Percentiles rank a stretch among this genome's conserved stretches.
phyloP scores from a whole-genome alignment of 2,797 vertebrate species.

The Bradypus variegatus region DNA sequence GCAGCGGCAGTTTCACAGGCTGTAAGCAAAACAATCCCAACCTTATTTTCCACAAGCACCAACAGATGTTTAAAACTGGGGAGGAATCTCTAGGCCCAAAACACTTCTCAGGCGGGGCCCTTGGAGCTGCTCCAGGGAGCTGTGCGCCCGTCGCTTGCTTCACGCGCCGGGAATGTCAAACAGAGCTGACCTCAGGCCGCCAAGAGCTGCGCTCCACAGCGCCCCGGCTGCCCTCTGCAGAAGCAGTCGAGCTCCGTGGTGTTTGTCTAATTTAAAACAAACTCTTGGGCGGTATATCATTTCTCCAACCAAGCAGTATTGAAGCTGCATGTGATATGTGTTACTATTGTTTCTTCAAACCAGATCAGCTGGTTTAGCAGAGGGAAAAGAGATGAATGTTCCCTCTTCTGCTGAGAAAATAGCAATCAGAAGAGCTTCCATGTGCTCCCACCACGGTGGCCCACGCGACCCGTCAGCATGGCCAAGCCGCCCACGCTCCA shows the following conservation, averaged over 20 bases:
- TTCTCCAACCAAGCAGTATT: conserved; percentile 26
- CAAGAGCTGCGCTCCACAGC: not conserved
- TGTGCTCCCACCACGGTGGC: not conserved
- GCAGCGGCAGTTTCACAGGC: not conserved
- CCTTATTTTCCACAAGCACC: conserved; percentile 29
- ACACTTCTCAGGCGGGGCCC: conserved; percentile 5
- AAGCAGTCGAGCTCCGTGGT: not conserved
- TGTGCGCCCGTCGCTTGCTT: conserved; percentile 12
- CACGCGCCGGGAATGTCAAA: conserved; percentile 45
- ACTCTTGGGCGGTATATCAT: not conserved
- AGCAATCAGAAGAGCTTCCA: not conserved
- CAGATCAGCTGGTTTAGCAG: conserved; percentile 20
- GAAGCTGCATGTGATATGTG: not conserved
- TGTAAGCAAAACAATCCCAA: conserved; percentile 8
- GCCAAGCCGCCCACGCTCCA: not conserved
- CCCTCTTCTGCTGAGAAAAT: conserved; percentile 5
- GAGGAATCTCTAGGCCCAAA: conserved; percentile 3
- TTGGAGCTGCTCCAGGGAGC: conserved; percentile 40
- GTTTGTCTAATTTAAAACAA: conserved; percentile 39
- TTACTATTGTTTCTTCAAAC: not conserved
- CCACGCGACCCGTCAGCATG: not conserved
- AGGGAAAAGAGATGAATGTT: not conserved
- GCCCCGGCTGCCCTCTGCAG: not conserved
- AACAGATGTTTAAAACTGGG: conserved; percentile 41
- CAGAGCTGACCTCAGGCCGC: conserved; percentile 45